Percentiles rank a stretch among this genome's conserved stretches.
phyloP scores from a whole-genome alignment of 2,113 vertebrate genomes.

The Chelonoidis abingdonii region DNA sequence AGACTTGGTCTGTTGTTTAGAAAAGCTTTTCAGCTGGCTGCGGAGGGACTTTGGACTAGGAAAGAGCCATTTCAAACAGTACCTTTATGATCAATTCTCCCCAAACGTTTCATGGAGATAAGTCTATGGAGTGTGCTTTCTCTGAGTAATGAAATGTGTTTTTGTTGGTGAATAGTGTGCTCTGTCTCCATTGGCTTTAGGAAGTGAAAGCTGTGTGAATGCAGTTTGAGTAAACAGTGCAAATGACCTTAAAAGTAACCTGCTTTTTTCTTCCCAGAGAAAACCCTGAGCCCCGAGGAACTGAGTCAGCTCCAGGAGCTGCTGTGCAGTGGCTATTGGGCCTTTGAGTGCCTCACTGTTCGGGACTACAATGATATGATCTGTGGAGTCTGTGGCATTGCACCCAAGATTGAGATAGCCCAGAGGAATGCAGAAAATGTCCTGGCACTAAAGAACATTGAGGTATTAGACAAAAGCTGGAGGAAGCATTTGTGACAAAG shows the following conservation, averaged over 20 bases:
- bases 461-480: conserved; percentile 77
- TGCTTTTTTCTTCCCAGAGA: conserved; percentile 81
- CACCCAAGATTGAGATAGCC: conserved; percentile 94
- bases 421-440: conserved; percentile 87
- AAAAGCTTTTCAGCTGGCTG: background rate
- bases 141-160: background rate
- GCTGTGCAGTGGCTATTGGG: conserved; percentile 95
- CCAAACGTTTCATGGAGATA: background rate
- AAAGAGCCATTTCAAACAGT: background rate
- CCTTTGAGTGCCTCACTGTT: conserved; percentile 95
- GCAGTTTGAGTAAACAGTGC: background rate
- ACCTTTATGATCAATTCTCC: background rate
- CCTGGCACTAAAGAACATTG: conserved; percentile 92
- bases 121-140: background rate
- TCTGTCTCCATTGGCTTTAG: background rate
- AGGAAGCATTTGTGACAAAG: background rate
- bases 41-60: background rate
- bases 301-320: conserved; percentile 87
- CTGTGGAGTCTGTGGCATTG: conserved; percentile 95
- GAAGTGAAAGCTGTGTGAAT: background rate
- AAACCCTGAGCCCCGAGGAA: conserved; percentile 82
- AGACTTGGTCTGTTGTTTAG: background rate
- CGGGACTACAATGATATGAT: conserved; percentile 99
- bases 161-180: background rate
- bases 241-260: background rate